Evolutionary conservation across 2,113 vertebrate genomes (phyloP), one percentile per base, ranked within the genome.

Genomic region (Chaetura pelagica): DNA sequence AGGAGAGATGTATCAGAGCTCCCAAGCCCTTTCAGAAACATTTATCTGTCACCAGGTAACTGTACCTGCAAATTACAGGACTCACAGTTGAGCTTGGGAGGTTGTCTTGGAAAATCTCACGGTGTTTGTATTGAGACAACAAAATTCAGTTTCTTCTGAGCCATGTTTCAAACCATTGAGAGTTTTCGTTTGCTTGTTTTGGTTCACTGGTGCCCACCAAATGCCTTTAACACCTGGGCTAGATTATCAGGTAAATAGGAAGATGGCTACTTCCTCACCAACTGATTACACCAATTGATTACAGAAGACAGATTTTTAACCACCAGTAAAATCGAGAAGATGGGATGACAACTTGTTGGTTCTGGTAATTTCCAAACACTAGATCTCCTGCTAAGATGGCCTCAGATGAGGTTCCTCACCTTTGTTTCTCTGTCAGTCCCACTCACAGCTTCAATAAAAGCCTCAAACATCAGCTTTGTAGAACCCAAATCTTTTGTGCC

Each of bases 61-160:
- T 71, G 54, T 2, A 68, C 49, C 26, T 7, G n/a, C 38, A 35
- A 51, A 44, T 61, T 38, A 46, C 30, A n/a, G 18, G 42, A 29
- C 24, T 34, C 61, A n/a, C 5, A 29, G 21, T 20, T 5, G 24
- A 76, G n/a, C 18, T 79, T 1, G 18, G 15, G 24, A 40, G 35
- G 15, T 1, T 29, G 44, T 13, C 40, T 23, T 22, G 38, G 73
- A 57, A 85, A 75, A 40, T 40, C 30, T 48, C 20, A 9, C 1
- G 4, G 51, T 18, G 38, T 3, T 68, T 15, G 23, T 0, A 4
- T 4, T 0, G 0, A 74, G 26, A 54, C 12, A 67, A 17, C 1
- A 0, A 34, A 5, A 16, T 8, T n/a, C 2, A 1, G 1, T 19
- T 46, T 74, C 35, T 62, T 44, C 44, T 27, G 38, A 81, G 64